Percentiles rank a stretch among this genome's conserved stretches.
These are phyloP conservation scores for Pocillopora grandis DNA, from an alignment of 92 coral and sea anemone species.

Conservation along the genomic window DNA sequence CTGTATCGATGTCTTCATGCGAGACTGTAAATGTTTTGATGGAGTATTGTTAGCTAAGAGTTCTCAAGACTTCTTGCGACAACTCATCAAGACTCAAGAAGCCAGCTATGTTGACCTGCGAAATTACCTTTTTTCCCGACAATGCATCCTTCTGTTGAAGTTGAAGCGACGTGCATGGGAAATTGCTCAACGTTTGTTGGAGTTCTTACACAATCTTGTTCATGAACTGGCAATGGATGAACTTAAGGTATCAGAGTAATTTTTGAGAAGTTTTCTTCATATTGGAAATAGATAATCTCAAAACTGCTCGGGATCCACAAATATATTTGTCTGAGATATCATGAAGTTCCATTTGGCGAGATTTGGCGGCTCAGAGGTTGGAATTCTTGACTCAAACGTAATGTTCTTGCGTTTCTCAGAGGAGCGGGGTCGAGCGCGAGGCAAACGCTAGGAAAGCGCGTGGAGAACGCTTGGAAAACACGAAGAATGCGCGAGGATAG, in stretches of 20 bases:
- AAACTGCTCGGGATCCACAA: too few relatives aligned
- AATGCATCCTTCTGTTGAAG: constrained; percentile 82
- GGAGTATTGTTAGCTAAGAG: constrained; percentile 79
- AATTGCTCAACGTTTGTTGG: constrained; percentile 85
- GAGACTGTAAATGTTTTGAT: constrained; percentile 88
- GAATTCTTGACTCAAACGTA: too few relatives aligned
- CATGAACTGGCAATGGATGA: constrained; percentile 76
- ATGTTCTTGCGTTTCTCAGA: too few relatives aligned
- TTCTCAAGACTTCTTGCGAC: constrained; percentile 74
- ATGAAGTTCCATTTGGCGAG: too few relatives aligned
- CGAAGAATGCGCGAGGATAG: too few relatives aligned
- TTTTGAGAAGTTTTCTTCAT: background rate
- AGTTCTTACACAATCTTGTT: constrained; percentile 83
- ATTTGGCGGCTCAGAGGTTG: too few relatives aligned
- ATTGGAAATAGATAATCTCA: too few relatives aligned
- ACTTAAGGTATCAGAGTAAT: constrained; percentile 53
- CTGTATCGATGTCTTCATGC: constrained; percentile 79
- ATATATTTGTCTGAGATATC: too few relatives aligned
- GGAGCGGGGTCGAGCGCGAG: too few relatives aligned
- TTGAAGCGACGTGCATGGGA: constrained; percentile 77
- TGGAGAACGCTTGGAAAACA: too few relatives aligned
- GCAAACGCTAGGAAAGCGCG: too few relatives aligned
- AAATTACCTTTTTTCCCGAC: constrained; percentile 89
- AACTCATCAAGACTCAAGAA: constrained; percentile 72
- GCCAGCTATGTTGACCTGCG: constrained; percentile 91